Base-by-base conservation (phyloP, 2,797 vertebrate species). In the Melanogrammus aeglefinus region DNA sequence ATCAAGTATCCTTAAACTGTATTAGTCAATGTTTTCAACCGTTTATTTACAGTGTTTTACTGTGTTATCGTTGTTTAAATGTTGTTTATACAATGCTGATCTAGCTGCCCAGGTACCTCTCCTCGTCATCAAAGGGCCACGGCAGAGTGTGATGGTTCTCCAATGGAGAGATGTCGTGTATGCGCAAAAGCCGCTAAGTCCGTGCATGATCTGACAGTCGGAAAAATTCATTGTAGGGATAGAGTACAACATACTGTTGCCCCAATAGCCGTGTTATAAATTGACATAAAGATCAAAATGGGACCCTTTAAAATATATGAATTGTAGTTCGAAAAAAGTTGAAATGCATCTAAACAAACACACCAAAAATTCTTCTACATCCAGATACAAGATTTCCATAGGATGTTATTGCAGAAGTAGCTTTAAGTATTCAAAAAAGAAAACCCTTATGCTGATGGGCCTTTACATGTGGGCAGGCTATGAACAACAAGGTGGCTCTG, bases 101-200 rank as follows among this genome's bases (percentile, higher is more conserved):
- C 72, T 14, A 8, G 18, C 29, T 6, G 31, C 47, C 47, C 18
- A 39, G 3, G 2, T n/a, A 95, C 92, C 83, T 94, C 91, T n/a
- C n/a, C n/a, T n/a, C n/a, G n/a, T n/a, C n/a, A n/a, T n/a, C n/a
- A n/a, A 82, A 95, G 95, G 8, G 94, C 93, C 3, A 95, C 89
- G 10, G 95, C 94, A 35, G 94, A 95, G 91, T n/a, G n/a, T 95
- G 95, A 77, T 95, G 94, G 83, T 95, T 95, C 86, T 95, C 95
- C 84, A 95, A 84, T 0, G 95, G 94, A 41, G 94, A 95, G 88
- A 95, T 95, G 91, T 95, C 94, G 8, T 94, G 95, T 83, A 95
- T 95, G 27, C 94, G 91, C 57, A 95, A 82, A 16, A 94, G 94
- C 0, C 95, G 93, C 82, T 95, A 94, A 14, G 94, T 95, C 47